Evolutionary conservation across 1,140 invertebrate species (phyloP), one percentile per base, ranked within the genome.

Genomic region (Heliconius hermathena): DNA sequence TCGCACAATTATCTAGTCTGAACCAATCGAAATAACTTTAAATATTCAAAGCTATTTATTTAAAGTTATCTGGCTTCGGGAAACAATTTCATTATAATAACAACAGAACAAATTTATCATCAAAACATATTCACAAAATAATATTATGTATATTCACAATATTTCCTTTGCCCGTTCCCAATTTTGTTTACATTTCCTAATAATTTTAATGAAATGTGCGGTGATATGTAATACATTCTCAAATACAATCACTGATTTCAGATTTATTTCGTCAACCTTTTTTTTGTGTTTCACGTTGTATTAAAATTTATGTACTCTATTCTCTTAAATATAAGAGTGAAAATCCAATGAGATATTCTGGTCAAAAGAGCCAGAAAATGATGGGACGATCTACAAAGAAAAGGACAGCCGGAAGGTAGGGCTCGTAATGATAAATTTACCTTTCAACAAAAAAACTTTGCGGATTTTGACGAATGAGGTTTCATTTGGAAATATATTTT

Each of bases 351-450:
- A 36, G 5, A 29, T 29, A 29, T 26, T 60, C 36, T 36, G 26
- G 13, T 22, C 46, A 26, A 74, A 74, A 74, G 52, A 54, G 29
- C 54, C 73, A 74, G n/a, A 33, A 74, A 60, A 60, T 57, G 73
- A 74, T 74, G 29, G 73, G 54, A 20, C 49, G 29, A 74, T 60
- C 33, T 74, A 74, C 73, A 60, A 74, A 74, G 49, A 74, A 74
- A 54, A 60, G 26, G 73, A 38, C 54, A 33, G 73, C 29, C 52
- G 49, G 52, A 74, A 74, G 73, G 73, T 74, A 74, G 16, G 52
- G 22, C 52, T 60, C n/a, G 73, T 74, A 74, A 74, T 74, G 73
- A 74, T 74, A 74, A 74, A 74, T 74, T 57, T 57, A 74, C 52
- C 38, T 74, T 74, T 38, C 18, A 52, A 54, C 73, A 74, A 54